phyloP scores from a whole-genome alignment of 2,888 invertebrate genomes.

The Toxonevra muliebris region DNA sequence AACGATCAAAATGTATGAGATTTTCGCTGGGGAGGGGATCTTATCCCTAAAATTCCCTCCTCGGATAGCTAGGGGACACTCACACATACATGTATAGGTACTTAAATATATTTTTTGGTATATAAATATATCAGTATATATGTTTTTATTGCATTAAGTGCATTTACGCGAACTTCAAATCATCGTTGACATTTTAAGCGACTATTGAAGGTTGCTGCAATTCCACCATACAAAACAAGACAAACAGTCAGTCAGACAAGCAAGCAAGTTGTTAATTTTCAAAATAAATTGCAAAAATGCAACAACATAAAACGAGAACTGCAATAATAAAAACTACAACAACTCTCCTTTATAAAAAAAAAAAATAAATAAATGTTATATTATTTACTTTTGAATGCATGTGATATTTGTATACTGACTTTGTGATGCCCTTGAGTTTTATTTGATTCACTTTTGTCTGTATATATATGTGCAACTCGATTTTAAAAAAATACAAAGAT shows the following conservation, averaged over 20 bases:
- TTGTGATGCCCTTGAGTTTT: too few relatives aligned
- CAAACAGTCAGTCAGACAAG: constrained; percentile 13
- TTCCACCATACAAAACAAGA: neutral
- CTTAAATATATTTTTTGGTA: neutral
- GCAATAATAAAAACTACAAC: neutral
- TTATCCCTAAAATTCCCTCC: too few relatives aligned
- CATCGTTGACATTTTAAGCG: constrained; percentile 36
- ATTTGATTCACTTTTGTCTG: too few relatives aligned
- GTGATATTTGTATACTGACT: too few relatives aligned
- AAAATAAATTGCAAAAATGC: constrained; percentile 2
- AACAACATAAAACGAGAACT: neutral
- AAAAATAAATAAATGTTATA: neutral
- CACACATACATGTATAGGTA: constrained; percentile 1
- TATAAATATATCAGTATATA: constrained; percentile 15
- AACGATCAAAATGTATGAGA: too few relatives aligned
- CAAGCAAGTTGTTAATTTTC: constrained; percentile 17
- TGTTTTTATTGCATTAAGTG: constrained; percentile 23
- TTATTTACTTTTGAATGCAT: too few relatives aligned
- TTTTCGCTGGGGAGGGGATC: too few relatives aligned
- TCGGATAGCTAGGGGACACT: too few relatives aligned
- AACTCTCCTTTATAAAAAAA: neutral
- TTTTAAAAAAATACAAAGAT: too few relatives aligned
- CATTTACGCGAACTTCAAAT: constrained; percentile 41
- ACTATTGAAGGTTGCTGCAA: constrained; percentile 37
- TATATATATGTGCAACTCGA: too few relatives aligned